Percentiles rank a stretch among this genome's conserved stretches.
These are phyloP conservation scores for Epinephelus malabaricus DNA, from an alignment of 2,797 vertebrate genomes.

Conservation along the genomic window DNA sequence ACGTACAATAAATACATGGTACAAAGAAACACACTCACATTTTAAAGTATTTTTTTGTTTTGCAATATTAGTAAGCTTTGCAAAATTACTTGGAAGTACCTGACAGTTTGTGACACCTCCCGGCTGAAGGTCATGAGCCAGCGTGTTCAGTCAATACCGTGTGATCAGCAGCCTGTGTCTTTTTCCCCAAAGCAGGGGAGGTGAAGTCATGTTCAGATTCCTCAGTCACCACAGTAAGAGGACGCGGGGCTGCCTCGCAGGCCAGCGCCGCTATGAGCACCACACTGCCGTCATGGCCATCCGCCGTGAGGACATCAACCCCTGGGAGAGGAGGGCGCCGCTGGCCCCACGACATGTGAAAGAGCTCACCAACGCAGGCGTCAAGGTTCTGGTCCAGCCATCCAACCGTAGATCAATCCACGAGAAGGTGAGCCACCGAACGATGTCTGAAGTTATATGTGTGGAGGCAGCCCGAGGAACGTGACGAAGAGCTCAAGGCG, in stretches of 20 bases:
- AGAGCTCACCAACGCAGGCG: constrained; percentile 92
- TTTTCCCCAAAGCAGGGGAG: constrained; percentile 66
- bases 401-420: constrained; percentile 97
- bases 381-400: constrained; percentile 95
- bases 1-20: too few species aligned
- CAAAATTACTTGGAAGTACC: background rate
- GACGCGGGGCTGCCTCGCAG: constrained; percentile 51
- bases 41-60: too few species aligned
- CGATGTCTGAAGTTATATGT: background rate
- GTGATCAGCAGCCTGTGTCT: background rate
- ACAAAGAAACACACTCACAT: too few species aligned
- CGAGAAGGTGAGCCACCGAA: constrained; percentile 84
- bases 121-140: background rate
- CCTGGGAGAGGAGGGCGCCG: constrained; percentile 96
- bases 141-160: accelerated
- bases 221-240: constrained; percentile 74
- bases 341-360: constrained; percentile 94
- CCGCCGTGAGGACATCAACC: constrained; percentile 94
- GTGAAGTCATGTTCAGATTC: constrained; percentile 87
- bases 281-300: constrained; percentile 90
- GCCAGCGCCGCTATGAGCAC: constrained; percentile 78
- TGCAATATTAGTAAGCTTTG: background rate
- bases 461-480: too few species aligned
- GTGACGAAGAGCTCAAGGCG: too few species aligned
- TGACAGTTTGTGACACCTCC: too few species aligned